Base-by-base conservation (phyloP, 2,113 vertebrate genomes). In the Aptenodytes forsteri region DNA sequence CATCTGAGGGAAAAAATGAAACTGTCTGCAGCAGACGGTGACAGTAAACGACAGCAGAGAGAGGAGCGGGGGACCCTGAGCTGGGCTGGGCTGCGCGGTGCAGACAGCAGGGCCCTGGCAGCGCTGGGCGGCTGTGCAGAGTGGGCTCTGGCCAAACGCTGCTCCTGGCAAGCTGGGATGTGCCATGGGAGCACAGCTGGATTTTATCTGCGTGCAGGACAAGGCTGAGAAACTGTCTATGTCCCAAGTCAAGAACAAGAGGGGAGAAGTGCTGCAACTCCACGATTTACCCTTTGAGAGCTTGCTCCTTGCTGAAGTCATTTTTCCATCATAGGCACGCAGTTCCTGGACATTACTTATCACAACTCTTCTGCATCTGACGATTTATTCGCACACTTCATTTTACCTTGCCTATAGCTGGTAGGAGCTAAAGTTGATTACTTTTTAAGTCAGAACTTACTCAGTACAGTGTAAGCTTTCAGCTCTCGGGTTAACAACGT, bases 381-480 rank as follows among this genome's bases (percentile, higher is more conserved):
- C 0, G 1, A 47, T 91, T 86, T 72, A 65, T 73, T 69, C 0
- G 0, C 6, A 5, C 54, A 27, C 56, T 93, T 54, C n/a, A 8
- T 62, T 47, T 79, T 62, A 71, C 38, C 67, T 83, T 84, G 59
- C 42, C 17, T 69, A 1, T 61, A 87, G n/a, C n/a, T 75, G 25
- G 32, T 61, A 36, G 59, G 34, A 94, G 36, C 34, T 94, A 22
- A 66, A 62, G 47, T 2, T 22, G 21, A 55, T 65, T 42, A 70
- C 23, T 69, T 88, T 71, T 90, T 54, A 10, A 15, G 11, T 61
- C 62, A 29, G 59, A 76, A 52, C 34, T 67, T 47, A 54, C 32
- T 25, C 23, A 67, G 27, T 16, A 46, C 16, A 36, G 3, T 6
- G 23, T 40, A 56, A 72, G 23, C 21, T 34, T 65, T 44, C 44